Percentiles rank a stretch among this genome's conserved stretches.
Evolutionary conservation across 2,113 vertebrate species (phyloP).

Genomic region (Manacus vitellinus): DNA sequence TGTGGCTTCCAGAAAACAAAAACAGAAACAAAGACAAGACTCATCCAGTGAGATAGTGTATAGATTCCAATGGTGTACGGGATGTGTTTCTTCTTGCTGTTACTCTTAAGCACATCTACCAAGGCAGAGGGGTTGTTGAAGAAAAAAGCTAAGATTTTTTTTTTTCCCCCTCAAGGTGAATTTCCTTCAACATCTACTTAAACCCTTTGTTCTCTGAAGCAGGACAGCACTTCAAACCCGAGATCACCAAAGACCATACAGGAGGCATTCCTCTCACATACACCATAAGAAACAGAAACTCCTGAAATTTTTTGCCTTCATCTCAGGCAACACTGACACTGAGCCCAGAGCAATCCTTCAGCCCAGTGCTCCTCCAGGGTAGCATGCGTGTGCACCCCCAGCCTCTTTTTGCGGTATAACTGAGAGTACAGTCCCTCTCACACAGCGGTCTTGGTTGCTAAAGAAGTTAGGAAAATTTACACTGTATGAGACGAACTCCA

Average conservation of each 20-base stretch:
- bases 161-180: accelerated
- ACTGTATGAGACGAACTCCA: background rate
- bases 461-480: background rate
- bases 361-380: background rate
- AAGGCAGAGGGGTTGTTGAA: background rate
- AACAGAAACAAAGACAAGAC: background rate
- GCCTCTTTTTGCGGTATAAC: background rate
- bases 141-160: background rate
- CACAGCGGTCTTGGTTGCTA: background rate
- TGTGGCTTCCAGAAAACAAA: background rate
- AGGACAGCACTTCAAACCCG: background rate
- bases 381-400: background rate
- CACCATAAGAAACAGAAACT: background rate
- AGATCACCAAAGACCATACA: background rate
- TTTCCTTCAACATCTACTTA: background rate
- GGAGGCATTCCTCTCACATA: background rate
- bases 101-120: background rate
- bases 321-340: background rate
- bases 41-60: background rate
- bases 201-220: background rate
- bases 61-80: accelerated
- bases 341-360: background rate
- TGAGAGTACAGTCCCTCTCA: background rate
- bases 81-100: background rate
- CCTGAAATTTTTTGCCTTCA: background rate